These are phyloP conservation scores for Brienomyrus longianalis DNA, from an alignment of 2,113 vertebrate genomes.

Conservation along the genomic window DNA sequence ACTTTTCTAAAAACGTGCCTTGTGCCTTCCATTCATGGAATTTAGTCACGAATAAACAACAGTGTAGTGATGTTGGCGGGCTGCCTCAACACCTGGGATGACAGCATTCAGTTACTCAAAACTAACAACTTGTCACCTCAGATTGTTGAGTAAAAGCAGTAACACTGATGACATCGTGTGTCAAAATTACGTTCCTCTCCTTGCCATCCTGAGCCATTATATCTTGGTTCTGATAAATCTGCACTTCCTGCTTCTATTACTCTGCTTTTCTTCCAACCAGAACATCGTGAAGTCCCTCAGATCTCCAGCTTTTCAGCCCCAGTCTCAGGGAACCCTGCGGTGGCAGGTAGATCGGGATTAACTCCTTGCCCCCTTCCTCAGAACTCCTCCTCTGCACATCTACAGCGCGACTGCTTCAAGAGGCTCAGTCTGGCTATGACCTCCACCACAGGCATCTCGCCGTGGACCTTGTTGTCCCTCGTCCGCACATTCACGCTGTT, in stretches of 20 bases:
- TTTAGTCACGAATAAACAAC: not conserved
- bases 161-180: not conserved
- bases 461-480: slow-evolving; percentile 88
- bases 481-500: slow-evolving; percentile 79
- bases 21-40: not conserved
- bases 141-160: not conserved
- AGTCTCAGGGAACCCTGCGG: not conserved
- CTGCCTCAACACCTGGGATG: not conserved
- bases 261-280: not conserved
- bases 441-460: slow-evolving; percentile 67
- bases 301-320: not conserved
- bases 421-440: slow-evolving; percentile 72
- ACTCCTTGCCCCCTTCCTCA: slow-evolving; percentile 41
- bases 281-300: not conserved
- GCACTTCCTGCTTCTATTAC: not conserved
- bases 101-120: not conserved
- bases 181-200: not conserved
- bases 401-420: slow-evolving; percentile 63
- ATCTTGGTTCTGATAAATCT: not conserved
- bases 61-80: not conserved
- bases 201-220: not conserved
- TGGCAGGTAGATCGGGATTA: not conserved
- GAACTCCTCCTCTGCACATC: slow-evolving; percentile 80
- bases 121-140: not conserved
- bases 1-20: not conserved